Percentiles rank a stretch among this genome's conserved stretches.
Conservation (phyloP, 2,113 vertebrate genomes). For the Muntiacus reevesi region DNA sequence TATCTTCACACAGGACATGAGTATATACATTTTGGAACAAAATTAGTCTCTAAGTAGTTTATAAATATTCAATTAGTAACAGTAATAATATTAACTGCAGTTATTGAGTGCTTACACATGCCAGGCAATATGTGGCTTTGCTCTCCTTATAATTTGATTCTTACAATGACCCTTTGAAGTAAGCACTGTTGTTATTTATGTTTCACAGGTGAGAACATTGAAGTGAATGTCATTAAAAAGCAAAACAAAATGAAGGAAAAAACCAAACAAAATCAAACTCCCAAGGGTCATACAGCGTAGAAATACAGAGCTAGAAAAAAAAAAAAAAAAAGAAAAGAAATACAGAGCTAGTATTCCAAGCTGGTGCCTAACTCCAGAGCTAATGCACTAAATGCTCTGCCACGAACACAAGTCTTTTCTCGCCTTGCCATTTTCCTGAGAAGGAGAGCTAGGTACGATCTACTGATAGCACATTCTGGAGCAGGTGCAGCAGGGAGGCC, state of each 20-base stretch:
- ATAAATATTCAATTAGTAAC: background rate
- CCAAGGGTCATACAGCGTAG: background rate
- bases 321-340: background rate
- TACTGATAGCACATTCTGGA: background rate
- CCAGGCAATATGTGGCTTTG: background rate
- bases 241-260: background rate
- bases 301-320: background rate
- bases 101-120: background rate
- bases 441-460: fast-evolving
- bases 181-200: background rate
- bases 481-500: background rate
- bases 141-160: background rate
- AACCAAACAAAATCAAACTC: background rate
- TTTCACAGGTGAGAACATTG: background rate
- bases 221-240: background rate
- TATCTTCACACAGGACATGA: background rate
- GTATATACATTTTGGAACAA: background rate
- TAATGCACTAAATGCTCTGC: background rate
- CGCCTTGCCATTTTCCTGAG: background rate
- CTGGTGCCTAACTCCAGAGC: background rate
- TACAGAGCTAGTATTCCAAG: background rate
- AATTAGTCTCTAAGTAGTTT: background rate
- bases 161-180: background rate
- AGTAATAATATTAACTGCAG: background rate
- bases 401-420: background rate